phyloP scores from a whole-genome alignment of 92 coral and sea anemone species.

The Zoanthus gigantus region DNA sequence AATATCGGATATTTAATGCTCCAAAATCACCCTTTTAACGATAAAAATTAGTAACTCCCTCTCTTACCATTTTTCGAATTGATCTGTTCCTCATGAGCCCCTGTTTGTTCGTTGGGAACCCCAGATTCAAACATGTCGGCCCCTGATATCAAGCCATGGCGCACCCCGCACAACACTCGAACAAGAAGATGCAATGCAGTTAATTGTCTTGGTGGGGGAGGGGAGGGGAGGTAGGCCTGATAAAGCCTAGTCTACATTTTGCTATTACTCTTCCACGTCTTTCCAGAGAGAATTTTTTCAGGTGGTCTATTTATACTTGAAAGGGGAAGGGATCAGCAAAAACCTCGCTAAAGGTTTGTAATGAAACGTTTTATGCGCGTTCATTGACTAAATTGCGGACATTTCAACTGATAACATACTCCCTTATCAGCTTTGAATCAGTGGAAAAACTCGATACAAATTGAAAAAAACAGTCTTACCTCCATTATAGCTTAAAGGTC shows the following conservation, averaged over 20 bases:
- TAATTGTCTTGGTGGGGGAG: not conserved
- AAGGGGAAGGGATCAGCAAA: too few relatives aligned
- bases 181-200: not conserved
- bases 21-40: not conserved
- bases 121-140: constrained; percentile 89
- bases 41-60: not conserved
- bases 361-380: too few relatives aligned
- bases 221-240: not conserved
- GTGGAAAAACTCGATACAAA: too few relatives aligned
- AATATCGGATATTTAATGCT: not conserved
- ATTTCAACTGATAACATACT: too few relatives aligned
- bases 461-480: too few relatives aligned
- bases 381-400: too few relatives aligned
- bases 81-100: constrained; percentile 6
- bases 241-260: not conserved
- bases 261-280: too few relatives aligned
- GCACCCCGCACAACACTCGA: constrained; percentile 83
- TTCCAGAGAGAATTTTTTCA: too few relatives aligned
- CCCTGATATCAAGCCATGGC: constrained; percentile 99
- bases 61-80: constrained; percentile 18
- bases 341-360: too few relatives aligned
- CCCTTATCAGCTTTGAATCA: too few relatives aligned
- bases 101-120: constrained; percentile 83
- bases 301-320: too few relatives aligned
- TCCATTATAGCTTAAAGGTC: too few relatives aligned